These are phyloP conservation scores for Clarias gariepinus DNA, from an alignment of 2,113 vertebrate genomes.

Conservation along the genomic window DNA sequence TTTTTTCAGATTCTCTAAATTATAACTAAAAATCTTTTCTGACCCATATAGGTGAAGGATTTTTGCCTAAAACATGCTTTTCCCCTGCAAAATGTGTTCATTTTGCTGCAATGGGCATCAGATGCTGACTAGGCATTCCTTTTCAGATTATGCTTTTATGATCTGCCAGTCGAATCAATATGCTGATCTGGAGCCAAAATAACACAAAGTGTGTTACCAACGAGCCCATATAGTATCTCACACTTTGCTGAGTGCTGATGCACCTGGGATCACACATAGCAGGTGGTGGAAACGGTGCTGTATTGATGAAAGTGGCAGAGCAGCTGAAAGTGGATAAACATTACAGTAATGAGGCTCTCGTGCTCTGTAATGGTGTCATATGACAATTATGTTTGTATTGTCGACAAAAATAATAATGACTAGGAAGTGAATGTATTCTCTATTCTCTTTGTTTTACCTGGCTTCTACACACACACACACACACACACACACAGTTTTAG, in stretches of 20 bases:
- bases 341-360: neutral
- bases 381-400: conserved; percentile 14
- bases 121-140: neutral
- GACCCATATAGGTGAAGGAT: neutral
- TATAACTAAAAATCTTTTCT: neutral
- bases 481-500: neutral
- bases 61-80: neutral
- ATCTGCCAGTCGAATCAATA: conserved; percentile 1
- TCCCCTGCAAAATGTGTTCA: neutral
- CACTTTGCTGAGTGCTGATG: conserved; percentile 27
- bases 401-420: neutral
- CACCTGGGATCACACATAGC: conserved; percentile 31
- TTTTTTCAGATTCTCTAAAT: neutral
- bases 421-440: neutral
- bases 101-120: neutral
- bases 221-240: conserved; percentile 22
- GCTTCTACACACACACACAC: neutral
- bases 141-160: conserved; percentile 2
- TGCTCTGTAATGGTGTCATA: conserved; percentile 8
- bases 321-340: conserved; percentile 25
- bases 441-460: neutral
- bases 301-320: conserved; percentile 25
- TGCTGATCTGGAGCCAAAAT: conserved; percentile 3
- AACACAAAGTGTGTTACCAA: conserved; percentile 5
- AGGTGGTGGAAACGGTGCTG: conserved; percentile 26